Percentiles rank a stretch among this genome's conserved stretches.
Evolutionary conservation across 2,797 vertebrate genomes (phyloP).

Genomic region (Sternotherus odoratus): DNA sequence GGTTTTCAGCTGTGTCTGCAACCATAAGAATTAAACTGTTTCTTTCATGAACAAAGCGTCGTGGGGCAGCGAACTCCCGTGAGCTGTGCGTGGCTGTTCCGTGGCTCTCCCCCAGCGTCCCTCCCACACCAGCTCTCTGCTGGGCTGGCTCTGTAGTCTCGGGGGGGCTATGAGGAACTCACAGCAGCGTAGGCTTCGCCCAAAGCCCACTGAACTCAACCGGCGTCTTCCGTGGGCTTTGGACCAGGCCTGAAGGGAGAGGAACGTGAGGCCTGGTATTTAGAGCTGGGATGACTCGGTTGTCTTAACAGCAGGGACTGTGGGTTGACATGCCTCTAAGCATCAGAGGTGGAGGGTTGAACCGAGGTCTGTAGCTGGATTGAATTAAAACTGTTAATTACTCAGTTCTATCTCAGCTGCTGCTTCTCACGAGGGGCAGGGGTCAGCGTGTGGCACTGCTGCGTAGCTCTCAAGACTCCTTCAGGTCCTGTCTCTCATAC

Average conservation of each 20-base stretch:
- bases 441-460: background rate
- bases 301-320: background rate
- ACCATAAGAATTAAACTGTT: background rate
- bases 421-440: background rate
- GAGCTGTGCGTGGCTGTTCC: background rate
- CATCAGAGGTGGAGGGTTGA: background rate
- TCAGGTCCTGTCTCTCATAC: background rate
- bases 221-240: background rate
- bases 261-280: background rate
- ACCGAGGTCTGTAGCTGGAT: background rate
- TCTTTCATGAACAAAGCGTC: background rate
- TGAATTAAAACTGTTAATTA: background rate
- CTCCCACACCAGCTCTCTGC: background rate
- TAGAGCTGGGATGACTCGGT: background rate
- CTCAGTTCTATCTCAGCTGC: background rate
- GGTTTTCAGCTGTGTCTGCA: conserved; percentile 1
- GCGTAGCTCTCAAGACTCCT: background rate
- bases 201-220: background rate
- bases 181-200: background rate
- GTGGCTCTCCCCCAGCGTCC: background rate
- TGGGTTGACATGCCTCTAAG: background rate
- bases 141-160: background rate
- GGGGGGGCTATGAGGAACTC: background rate
- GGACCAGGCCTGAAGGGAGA: background rate
- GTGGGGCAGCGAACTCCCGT: background rate